Percentiles rank a stretch among this genome's conserved stretches.
Evolutionary conservation across 2,797 vertebrate species (phyloP).

Genomic region (Philypnodon macrostomus): DNA sequence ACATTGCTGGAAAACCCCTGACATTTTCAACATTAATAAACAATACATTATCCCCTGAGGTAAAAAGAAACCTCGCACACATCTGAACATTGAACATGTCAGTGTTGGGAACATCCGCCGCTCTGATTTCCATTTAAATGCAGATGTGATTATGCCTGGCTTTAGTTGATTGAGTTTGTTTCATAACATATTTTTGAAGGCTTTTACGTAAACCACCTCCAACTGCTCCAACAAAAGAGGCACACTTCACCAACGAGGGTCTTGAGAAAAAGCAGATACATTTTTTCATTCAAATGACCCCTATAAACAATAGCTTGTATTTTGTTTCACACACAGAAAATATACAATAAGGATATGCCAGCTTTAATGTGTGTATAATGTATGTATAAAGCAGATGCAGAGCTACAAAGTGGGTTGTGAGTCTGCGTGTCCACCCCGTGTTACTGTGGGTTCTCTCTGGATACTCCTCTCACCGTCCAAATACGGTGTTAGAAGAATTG

Average conservation of each 20-base stretch:
- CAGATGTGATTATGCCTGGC: conserved; percentile 34
- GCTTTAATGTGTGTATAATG: not conserved
- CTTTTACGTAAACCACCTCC: conserved; percentile 34
- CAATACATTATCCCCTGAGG: too few species aligned
- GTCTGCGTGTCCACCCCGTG: too few species aligned
- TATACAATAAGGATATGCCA: not conserved
- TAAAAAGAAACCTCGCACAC: conserved; percentile 4
- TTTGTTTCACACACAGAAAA: conserved; percentile 1
- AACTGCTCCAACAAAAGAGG: conserved; percentile 16
- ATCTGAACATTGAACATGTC: conserved; percentile 20
- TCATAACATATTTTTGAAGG: conserved; percentile 29
- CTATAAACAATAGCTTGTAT: not conserved
- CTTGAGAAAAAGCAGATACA: not conserved
- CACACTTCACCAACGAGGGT: not conserved
- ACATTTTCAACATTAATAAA: too few species aligned
- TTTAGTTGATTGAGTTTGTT: conserved; percentile 48
- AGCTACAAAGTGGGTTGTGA: too few species aligned
- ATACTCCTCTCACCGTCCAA: too few species aligned
- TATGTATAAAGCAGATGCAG: too few species aligned
- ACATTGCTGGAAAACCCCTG: too few species aligned
- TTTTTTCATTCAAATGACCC: conserved; percentile 1
- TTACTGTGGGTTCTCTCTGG: too few species aligned
- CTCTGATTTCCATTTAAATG: conserved; percentile 41
- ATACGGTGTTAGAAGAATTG: too few species aligned
- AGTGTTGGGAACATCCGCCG: conserved; percentile 19